A percentile compares a stretch with the other conserved stretches of the same genome.
phyloP scores from a whole-genome alignment of 2,888 invertebrate species.

The Troides helena region DNA sequence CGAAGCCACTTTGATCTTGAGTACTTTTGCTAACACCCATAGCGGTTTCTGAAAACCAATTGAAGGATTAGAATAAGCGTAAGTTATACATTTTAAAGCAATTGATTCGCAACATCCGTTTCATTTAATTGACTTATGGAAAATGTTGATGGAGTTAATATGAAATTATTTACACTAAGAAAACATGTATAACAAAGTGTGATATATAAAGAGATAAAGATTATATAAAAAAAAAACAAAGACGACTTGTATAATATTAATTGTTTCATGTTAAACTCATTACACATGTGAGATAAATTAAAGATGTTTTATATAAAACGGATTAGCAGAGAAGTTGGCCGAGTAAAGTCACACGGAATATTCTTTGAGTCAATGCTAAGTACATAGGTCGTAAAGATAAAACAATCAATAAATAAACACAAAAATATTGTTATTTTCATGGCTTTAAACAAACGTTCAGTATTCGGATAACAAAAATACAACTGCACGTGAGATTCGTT shows the following conservation, averaged over 20 bases:
- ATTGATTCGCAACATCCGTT: too few relatives aligned
- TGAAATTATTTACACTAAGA: too few relatives aligned
- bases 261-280: background rate
- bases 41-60: slow-evolving; percentile 84
- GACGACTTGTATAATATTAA: too few relatives aligned
- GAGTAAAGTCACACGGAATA: background rate
- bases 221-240: too few relatives aligned
- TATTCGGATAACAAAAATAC: slow-evolving; percentile 11
- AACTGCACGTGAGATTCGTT: slow-evolving; percentile 13
- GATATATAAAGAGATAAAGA: too few relatives aligned
- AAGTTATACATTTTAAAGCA: background rate
- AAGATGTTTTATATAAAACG: background rate
- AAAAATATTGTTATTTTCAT: background rate
- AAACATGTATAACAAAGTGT: too few relatives aligned
- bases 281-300: background rate
- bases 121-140: too few relatives aligned
- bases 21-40: slow-evolving; percentile 93
- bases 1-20: slow-evolving; percentile 89
- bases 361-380: background rate
- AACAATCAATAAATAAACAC: background rate
- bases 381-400: background rate
- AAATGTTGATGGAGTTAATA: too few relatives aligned
- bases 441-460: background rate
- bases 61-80: background rate
- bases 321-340: background rate